Percentiles rank a stretch among this genome's conserved stretches.
These are phyloP conservation scores for Eremobia ochroleuca DNA, from an alignment of 2,888 invertebrate species.

Conservation along the genomic window DNA sequence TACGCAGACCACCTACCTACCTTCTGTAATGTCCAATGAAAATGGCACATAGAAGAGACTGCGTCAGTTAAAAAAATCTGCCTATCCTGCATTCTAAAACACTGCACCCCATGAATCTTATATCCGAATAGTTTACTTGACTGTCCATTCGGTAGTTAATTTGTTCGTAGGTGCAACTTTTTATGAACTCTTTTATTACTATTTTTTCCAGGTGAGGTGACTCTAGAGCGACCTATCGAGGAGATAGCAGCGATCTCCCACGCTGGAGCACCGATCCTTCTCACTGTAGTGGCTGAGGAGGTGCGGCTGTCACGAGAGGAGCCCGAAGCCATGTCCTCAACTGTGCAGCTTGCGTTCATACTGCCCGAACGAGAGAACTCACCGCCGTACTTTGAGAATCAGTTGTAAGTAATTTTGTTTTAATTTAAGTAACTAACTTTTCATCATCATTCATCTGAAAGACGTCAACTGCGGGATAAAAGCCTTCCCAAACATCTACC, in stretches of 20 bases:
- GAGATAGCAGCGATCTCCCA: constrained; percentile 95
- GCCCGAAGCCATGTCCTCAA: constrained; percentile 95
- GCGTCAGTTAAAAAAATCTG: neutral
- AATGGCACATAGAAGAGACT: neutral
- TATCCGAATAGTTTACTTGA: neutral
- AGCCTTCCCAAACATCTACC: neutral
- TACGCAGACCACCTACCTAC: neutral
- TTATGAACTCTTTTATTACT: neutral
- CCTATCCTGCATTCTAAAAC: neutral
- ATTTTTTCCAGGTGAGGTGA: constrained; percentile 84
- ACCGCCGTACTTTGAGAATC: constrained; percentile 95
- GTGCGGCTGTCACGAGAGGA: constrained; percentile 94
- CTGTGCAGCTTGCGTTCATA: constrained; percentile 96
- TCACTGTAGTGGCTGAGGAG: constrained; percentile 97
- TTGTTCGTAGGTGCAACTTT: neutral
- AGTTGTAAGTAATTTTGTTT: constrained; percentile 91
- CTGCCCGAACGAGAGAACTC: constrained; percentile 94
- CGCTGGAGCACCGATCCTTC: constrained; percentile 95
- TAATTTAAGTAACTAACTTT: neutral
- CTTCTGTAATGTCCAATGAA: neutral
- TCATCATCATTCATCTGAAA: neutral
- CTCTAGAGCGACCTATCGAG: constrained; percentile 92
- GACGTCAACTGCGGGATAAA: neutral
- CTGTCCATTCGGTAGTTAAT: neutral
- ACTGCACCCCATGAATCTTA: neutral